Evolutionary conservation across 2,888 invertebrate species (phyloP).

Genomic region (Zonitis immaculata): DNA sequence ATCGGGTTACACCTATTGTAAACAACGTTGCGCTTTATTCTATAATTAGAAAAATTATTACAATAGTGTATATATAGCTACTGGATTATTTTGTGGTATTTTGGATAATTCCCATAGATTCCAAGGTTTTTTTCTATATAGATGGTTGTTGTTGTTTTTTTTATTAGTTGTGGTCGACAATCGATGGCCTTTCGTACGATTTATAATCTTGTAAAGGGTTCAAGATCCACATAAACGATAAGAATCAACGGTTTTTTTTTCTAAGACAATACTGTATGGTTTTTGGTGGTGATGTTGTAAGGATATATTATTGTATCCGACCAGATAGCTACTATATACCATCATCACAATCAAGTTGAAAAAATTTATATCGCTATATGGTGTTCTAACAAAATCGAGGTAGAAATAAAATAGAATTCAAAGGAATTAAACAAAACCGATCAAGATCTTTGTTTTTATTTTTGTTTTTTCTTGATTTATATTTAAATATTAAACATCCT

Average conservation of each 20-base stretch:
- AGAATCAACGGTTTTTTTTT: conserved; percentile 1
- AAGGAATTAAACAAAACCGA: not conserved
- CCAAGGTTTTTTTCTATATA: not conserved
- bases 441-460: too few relatives aligned
- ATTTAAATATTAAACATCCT: not conserved
- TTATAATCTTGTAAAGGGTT: conserved; percentile 3
- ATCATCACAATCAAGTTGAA: not conserved
- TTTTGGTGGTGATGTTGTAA: not conserved
- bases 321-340: not conserved
- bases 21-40: not conserved
- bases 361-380: not conserved
- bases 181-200: conserved; percentile 5
- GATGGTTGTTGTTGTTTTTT: not conserved
- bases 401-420: too few relatives aligned
- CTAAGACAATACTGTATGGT: conserved; percentile 5
- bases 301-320: not conserved
- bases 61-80: too few relatives aligned
- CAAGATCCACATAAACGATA: conserved; percentile 5
- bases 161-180: not conserved
- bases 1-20: not conserved
- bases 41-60: too few relatives aligned
- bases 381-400: not conserved
- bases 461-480: too few relatives aligned
- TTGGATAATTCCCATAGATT: not conserved
- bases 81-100: not conserved